Conservation (phyloP, 2,797 vertebrate species). For the Eleutherodactylus coqui region DNA sequence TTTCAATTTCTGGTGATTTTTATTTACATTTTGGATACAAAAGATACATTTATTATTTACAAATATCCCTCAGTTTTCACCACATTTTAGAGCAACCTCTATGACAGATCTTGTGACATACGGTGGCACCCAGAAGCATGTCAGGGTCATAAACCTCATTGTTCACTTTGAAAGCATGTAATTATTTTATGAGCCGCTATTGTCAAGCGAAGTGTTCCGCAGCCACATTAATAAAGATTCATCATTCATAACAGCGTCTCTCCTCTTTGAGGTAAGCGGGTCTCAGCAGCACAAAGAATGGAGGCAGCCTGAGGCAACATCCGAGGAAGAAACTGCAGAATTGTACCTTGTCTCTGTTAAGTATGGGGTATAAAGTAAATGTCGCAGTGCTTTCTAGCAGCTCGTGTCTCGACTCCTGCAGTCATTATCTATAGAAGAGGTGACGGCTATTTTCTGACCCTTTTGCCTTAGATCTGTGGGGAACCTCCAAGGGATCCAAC, state of each 20-base stretch:
- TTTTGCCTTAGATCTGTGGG: not conserved
- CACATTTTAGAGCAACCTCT: not conserved
- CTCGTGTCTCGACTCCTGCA: slow-evolving; percentile 1
- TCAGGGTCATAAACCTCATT: slow-evolving; percentile 23
- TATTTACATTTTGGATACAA: not conserved
- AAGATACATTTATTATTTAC: not conserved
- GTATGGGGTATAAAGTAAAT: slow-evolving; percentile 10
- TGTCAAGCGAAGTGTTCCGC: slow-evolving; percentile 9
- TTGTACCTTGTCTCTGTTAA: slow-evolving; percentile 26
- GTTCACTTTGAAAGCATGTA: slow-evolving; percentile 39
- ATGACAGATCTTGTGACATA: not conserved
- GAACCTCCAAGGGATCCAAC: not conserved
- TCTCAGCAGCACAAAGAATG: slow-evolving; percentile 31
- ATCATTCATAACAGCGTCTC: slow-evolving; percentile 28
- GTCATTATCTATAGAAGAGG: slow-evolving; percentile 10
- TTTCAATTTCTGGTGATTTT: not conserved
- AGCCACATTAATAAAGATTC: slow-evolving; percentile 31
- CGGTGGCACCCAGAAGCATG: not conserved
- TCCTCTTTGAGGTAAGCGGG: slow-evolving; percentile 19
- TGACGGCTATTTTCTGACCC: not conserved
- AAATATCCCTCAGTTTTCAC: not conserved
- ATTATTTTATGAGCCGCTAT: slow-evolving; percentile 49
- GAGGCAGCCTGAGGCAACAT: slow-evolving; percentile 41
- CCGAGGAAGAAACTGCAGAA: not conserved
- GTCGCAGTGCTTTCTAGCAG: slow-evolving; percentile 20